Base-by-base conservation (phyloP, 1,140 invertebrate species). In the Varroa destructor region DNA sequence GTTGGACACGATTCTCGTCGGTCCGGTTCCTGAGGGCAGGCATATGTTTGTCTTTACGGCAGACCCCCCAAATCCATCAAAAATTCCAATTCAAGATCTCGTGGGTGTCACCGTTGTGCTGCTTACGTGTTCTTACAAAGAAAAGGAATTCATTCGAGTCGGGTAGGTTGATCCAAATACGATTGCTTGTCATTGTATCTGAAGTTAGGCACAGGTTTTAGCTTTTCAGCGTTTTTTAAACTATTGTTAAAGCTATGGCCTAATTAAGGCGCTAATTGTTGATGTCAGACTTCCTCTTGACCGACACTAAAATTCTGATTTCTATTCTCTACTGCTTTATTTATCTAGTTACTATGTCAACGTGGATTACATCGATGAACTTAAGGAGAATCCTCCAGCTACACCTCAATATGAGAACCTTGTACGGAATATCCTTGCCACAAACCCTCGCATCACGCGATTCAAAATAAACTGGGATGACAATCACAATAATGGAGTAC, bases 401-500 rank as follows among this genome's bases (percentile, higher is more conserved):
- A 86, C 87, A 57, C 93, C 94, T 12, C 85, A 89, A 71, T 96
- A 95, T 81, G 90, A 96, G 75, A 96, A 97, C 85, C 81, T 97
- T 6, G 86, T 88, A 54, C 85, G 93, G 76, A 97, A 96, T 81
- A 97, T 98, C 76, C 80, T 97, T 54, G 92, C 90, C 0, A 90
- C 91, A 64, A 89, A 93, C 81, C 93, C 93, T 3, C 83, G 94
- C 77, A 93, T 98, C 0, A 98, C 94, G 10, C 84, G 92, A 75
- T 94, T 97, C 79, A 97, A 97, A 83, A 97, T 97, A 57, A 94
- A 97, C 78, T 97, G 94, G 94, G 91, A 93, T 76, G 91, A 94
- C 72, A 76, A 78, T 71, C 46, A 51, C 46, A 51, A 3, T 51
- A 51, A 51, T 8, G 46, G 4, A 8, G 46, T 51, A 51, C 46